Evolutionary conservation across 2,113 vertebrate species (phyloP).

Genomic region (Toxotes jaculatrix): DNA sequence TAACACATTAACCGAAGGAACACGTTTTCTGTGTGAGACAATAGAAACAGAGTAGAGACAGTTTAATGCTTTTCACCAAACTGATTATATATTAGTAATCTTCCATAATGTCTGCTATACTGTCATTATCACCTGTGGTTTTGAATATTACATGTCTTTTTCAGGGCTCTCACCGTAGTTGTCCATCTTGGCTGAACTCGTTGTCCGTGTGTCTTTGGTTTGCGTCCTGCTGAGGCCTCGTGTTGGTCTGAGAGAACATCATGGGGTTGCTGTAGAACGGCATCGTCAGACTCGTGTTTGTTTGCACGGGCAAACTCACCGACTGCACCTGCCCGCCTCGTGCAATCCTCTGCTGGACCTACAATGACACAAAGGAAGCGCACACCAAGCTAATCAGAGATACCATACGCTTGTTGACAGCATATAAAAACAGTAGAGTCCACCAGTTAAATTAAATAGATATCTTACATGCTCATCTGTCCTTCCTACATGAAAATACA

Average conservation of each 20-base stretch:
- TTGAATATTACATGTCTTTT: not conserved
- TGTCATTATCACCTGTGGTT: not conserved
- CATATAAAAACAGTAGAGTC: not conserved
- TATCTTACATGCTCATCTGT: not conserved
- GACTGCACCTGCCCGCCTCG: slow-evolving; percentile 76
- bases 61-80: not conserved
- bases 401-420: not conserved
- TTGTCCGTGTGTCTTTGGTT: slow-evolving; percentile 80
- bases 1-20: too few relatives aligned
- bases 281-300: slow-evolving; percentile 80
- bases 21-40: not conserved
- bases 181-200: slow-evolving; percentile 84
- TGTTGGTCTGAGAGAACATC: slow-evolving; percentile 85
- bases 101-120: not conserved
- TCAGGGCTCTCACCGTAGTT: slow-evolving; percentile 78
- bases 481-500: not conserved
- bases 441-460: not conserved
- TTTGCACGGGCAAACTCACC: slow-evolving; percentile 78
- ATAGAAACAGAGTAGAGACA: not conserved
- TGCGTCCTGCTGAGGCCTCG: slow-evolving; percentile 74
- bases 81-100: not conserved
- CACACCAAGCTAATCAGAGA: not conserved
- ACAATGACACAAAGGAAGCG: not conserved
- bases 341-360: slow-evolving; percentile 78
- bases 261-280: slow-evolving; percentile 87